Base-by-base conservation (phyloP, 2,113 vertebrate species). In the Sturnus vulgaris region DNA sequence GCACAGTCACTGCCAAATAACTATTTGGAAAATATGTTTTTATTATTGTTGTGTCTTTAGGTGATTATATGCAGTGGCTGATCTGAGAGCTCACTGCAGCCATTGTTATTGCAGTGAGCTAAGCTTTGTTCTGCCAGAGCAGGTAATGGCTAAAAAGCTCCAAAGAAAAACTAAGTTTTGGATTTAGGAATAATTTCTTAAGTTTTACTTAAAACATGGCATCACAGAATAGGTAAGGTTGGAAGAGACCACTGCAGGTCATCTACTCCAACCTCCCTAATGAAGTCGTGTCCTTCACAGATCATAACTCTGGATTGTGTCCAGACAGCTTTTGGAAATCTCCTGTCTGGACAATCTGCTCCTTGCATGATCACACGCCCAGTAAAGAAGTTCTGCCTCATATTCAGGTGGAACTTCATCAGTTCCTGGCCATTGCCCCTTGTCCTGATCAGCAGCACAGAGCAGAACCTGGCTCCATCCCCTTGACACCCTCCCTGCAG, bases 61-160 rank as follows among this genome's bases (percentile, higher is more conserved):
- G 70, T 97, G 95, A 92, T 92, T 96, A 71, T 71, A 72, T 20
- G 33, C 94, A 92, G 95, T 93, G 82, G 93, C 90, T 95, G 82
- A 85, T 82, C 90, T 95, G 95, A 95, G 93, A 94, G 52, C 76
- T 80, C 88, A 65, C 53, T 76, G 47, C 19, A 82, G 61, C 60
- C 61, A 81, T 28, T 83, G 24, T 24, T 42, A 82, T 37, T 52
- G 49, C 83, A 95, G 33, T 12, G 73, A 76, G 60, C 59, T 90
- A 60, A 56, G n/a, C 42, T 90, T 60, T 79, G 70, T 37, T 82
- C 53, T 69, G 21, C 39, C 12, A n/a, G 56, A 82, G 27, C 40
- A 85, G 55, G 61, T 93, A 96, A 82, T 61, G 89, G 53, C 61
- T 92, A 63, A 84, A 79, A 77, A 47, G 17, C 8, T 72, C 40